A percentile compares a stretch with the other conserved stretches of the same genome.
These are phyloP conservation scores for Chrysochloris asiatica DNA, from an alignment of 2,113 vertebrate species.

Conservation along the genomic window DNA sequence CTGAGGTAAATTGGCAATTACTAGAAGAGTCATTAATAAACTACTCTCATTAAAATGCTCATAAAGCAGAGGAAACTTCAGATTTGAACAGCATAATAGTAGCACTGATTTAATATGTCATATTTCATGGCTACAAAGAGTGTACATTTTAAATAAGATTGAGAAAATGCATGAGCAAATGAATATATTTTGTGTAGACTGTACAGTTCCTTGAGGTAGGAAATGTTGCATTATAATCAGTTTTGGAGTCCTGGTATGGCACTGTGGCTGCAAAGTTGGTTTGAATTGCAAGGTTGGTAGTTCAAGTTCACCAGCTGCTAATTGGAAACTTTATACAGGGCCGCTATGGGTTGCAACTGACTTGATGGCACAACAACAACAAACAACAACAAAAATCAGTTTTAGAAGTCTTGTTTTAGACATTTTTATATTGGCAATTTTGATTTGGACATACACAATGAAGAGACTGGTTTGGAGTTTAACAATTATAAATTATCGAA, in stretches of 20 bases:
- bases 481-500: background rate
- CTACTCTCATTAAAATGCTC: background rate
- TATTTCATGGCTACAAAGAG: background rate
- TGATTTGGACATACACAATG: background rate
- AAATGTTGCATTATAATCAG: background rate
- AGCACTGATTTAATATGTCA: background rate
- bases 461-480: background rate
- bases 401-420: background rate
- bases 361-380: too few species aligned
- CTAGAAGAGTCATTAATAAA: background rate
- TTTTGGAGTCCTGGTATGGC: too few species aligned
- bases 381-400: too few species aligned
- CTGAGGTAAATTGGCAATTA: slow-evolving; percentile 3
- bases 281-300: too few species aligned
- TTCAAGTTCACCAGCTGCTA: too few species aligned
- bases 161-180: background rate
- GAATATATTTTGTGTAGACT: background rate
- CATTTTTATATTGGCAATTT: background rate
- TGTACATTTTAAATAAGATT: background rate
- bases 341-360: too few species aligned
- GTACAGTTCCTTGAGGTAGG: background rate
- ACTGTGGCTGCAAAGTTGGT: too few species aligned
- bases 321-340: too few species aligned
- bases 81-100: background rate
- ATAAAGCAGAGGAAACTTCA: background rate